Evolutionary conservation across 1,140 invertebrate species (phyloP), one percentile per base, ranked within the genome.

Genomic region (Manduca sexta): DNA sequence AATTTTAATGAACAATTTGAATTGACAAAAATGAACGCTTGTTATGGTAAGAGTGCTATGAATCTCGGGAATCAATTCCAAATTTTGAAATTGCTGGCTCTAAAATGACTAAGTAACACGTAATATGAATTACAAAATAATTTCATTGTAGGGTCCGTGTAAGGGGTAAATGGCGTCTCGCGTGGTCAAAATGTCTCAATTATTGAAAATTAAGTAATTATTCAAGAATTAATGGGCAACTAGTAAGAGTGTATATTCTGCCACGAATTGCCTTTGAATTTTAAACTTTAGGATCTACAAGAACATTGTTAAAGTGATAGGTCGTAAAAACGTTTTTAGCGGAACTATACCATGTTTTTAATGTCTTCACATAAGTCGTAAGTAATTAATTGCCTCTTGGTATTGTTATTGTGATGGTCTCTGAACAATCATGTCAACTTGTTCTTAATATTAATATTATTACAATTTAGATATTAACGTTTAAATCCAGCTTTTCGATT

Each of bases 401-500:
- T 52, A 56, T 54, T 65, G 56, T 65, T 61, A 56, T 47, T 59
- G 16, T 51, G 46, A 46, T 48, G 34, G 38, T 60, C 48, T 57
- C 55, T 54, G 47, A 54, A 54, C 51, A 55, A 44, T 55, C 30
- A 64, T 60, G 64, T 66, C 64, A 63, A 63, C 62, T 66, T 46
- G 45, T 52, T 52, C 35, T 46, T 53, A 48, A 5, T 49, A 37
- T 55, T 55, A 45, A 55, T 43, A 46, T 45, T 49, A 37, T 55
- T 55, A 45, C 52, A 43, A 46, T 45, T 43, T 60, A 50, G 41
- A 26, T 29, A 48, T 49, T 69, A 68, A 60, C 49, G 61, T 84
- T 82, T 81, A 73, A 82, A 74, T 80, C 71, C 75, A 81, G 75
- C 81, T 79, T 76, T 14, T 45, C 33, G 47, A 59, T 63, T 56